A percentile compares a stretch with the other conserved stretches of the same genome.
These are phyloP conservation scores for Amphimallon solstitiale DNA, from an alignment of 2,888 invertebrate species.

Conservation along the genomic window DNA sequence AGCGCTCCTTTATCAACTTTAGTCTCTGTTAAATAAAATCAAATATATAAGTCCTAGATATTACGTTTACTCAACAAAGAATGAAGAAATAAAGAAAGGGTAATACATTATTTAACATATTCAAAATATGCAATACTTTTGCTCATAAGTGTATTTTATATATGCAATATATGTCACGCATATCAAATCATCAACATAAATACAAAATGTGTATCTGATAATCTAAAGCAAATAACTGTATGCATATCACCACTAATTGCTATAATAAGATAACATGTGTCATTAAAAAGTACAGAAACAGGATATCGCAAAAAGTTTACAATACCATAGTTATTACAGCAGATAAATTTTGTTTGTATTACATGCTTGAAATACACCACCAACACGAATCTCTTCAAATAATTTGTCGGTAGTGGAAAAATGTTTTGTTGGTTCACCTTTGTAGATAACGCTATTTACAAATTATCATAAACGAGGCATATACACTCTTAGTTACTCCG, in stretches of 20 bases:
- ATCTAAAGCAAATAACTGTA: conserved; percentile 14
- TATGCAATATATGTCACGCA: no score
- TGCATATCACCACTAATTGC: conserved; percentile 16
- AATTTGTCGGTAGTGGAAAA: conserved; percentile 6
- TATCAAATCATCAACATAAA: no score
- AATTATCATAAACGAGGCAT: conserved; percentile 4
- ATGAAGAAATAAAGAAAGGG: no score
- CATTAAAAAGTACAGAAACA: conserved; percentile 25
- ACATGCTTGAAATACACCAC: conserved; percentile 22
- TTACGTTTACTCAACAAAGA: no score
- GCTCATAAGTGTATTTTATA: no score
- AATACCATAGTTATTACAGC: conserved; percentile 20
- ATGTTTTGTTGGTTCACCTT: conserved; percentile 3
- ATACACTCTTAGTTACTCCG: no score
- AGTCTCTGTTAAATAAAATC: no score
- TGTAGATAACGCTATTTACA: conserved; percentile 14
- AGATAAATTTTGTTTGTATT: conserved; percentile 30
- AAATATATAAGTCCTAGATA: no score
- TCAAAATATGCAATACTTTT: no score
- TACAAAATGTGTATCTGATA: no score
- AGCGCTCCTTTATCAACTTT: no score
- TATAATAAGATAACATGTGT: conserved; percentile 12
- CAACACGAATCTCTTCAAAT: conserved; percentile 1
- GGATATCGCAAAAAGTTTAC: conserved; percentile 12
- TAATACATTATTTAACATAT: no score